phyloP scores from a whole-genome alignment of 2,797 vertebrate genomes.

The Leptatherina wallacei region DNA sequence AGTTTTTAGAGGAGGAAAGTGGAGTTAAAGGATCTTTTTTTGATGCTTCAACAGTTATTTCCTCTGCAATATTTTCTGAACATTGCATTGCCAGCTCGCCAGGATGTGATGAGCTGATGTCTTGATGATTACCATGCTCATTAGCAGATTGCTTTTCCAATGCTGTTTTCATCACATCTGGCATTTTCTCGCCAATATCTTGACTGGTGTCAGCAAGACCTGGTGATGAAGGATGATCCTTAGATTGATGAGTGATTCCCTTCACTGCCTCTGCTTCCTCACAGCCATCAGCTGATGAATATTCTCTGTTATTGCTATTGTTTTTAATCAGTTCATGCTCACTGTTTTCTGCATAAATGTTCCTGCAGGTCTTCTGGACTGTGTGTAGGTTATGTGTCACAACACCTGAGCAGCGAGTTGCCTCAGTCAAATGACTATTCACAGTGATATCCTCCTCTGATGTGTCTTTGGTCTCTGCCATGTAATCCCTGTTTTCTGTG shows the following conservation, averaged over 20 bases:
- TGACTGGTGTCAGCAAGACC: neutral
- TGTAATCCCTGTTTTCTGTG: constrained; percentile 56
- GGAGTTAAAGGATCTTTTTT: constrained; percentile 44
- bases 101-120: constrained; percentile 31
- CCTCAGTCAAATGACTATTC: constrained; percentile 52
- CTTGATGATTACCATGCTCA: constrained; percentile 18
- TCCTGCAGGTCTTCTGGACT: constrained; percentile 46
- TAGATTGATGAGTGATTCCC: constrained; percentile 54
- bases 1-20: constrained; percentile 46
- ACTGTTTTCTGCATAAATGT: constrained; percentile 39
- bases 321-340: constrained; percentile 50
- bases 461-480: constrained; percentile 51
- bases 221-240: constrained; percentile 47
- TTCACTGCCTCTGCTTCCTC: constrained; percentile 75
- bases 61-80: constrained; percentile 19
- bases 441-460: constrained; percentile 55
- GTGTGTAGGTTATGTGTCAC: constrained; percentile 50
- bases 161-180: constrained; percentile 35
- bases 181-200: constrained; percentile 29
- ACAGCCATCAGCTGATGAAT: constrained; percentile 62
- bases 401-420: constrained; percentile 55
- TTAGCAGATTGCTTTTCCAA: constrained; percentile 40
- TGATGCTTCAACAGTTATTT: constrained; percentile 39
- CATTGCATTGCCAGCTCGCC: constrained; percentile 37
- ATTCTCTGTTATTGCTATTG: constrained; percentile 64